These are phyloP conservation scores for Creontiades dilutus DNA, from an alignment of 2,888 invertebrate species.

Conservation along the genomic window DNA sequence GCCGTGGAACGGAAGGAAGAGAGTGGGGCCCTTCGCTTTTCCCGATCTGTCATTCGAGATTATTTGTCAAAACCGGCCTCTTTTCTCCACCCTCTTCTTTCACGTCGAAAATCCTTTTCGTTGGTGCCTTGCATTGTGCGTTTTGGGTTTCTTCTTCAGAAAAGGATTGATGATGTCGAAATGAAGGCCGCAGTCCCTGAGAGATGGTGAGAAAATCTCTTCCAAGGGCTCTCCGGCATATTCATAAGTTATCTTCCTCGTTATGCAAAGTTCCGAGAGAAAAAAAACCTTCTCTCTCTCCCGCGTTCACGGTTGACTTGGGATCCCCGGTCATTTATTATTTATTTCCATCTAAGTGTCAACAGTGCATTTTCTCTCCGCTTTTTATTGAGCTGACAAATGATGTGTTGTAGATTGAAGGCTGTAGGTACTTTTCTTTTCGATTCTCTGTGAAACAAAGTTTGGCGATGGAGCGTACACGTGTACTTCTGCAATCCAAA, in stretches of 20 bases:
- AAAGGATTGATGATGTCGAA: slow-evolving; percentile 61
- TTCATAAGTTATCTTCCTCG: slow-evolving; percentile 67
- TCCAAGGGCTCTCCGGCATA: slow-evolving; percentile 35
- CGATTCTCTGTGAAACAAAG: no score
- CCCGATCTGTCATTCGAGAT: slow-evolving; percentile 27
- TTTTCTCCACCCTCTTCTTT: neutral
- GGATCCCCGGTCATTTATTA: slow-evolving; percentile 63
- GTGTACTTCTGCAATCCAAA: no score
- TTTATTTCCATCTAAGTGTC: slow-evolving; percentile 67
- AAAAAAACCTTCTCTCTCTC: slow-evolving; percentile 10
- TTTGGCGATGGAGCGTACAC: no score
- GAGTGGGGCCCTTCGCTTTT: neutral
- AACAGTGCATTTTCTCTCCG: slow-evolving; percentile 58
- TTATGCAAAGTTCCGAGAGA: slow-evolving; percentile 50
- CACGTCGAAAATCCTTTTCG: neutral
- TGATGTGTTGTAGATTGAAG: slow-evolving; percentile 58
- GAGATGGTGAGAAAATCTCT: slow-evolving; percentile 12
- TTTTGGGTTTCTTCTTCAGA: neutral
- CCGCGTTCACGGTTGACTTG: slow-evolving; percentile 56
- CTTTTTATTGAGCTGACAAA: slow-evolving; percentile 53
- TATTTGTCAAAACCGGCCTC: slow-evolving; percentile 20
- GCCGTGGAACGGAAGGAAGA: neutral
- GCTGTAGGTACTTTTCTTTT: neutral
- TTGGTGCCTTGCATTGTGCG: slow-evolving; percentile 50
- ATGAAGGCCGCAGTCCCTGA: slow-evolving; percentile 44